Evolutionary conservation across 1,140 invertebrate species (phyloP).

Genomic region (Dendroctonus ponderosae): DNA sequence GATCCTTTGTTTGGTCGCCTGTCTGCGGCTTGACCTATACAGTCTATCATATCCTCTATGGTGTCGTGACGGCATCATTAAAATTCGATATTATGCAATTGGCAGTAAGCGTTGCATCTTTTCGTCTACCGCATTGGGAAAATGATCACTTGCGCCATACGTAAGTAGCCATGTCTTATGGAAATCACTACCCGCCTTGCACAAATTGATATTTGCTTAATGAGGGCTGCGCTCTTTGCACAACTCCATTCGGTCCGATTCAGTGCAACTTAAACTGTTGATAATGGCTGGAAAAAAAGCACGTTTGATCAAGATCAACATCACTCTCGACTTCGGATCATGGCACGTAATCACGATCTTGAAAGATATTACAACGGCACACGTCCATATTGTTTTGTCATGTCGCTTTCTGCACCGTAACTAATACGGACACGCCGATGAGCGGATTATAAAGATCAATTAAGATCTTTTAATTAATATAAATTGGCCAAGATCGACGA

Average conservation of each 20-base stretch:
- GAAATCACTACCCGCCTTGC: slow-evolving; percentile 40
- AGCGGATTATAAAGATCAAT: slow-evolving; percentile 26
- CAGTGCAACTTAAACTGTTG: too few species aligned
- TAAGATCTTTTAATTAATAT: slow-evolving; percentile 31
- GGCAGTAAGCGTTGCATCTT: slow-evolving; percentile 17
- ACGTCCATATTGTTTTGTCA: slow-evolving; percentile 16
- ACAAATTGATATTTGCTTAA: slow-evolving; percentile 43
- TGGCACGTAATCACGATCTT: too few species aligned
- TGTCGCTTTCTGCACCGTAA: slow-evolving; percentile 17
- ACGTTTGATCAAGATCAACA: too few species aligned
- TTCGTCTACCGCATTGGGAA: slow-evolving; percentile 37
- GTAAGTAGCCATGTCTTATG: slow-evolving; percentile 39
- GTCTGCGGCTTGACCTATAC: too few species aligned
- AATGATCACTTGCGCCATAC: slow-evolving; percentile 38
- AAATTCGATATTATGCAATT: slow-evolving; percentile 34
- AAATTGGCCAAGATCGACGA: slow-evolving; percentile 15
- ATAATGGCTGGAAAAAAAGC: too few species aligned
- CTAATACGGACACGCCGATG: slow-evolving; percentile 16
- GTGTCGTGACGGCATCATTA: slow-evolving; percentile 37
- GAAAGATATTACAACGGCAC: not conserved
- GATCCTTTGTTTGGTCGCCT: too few species aligned
- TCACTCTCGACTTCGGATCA: too few species aligned
- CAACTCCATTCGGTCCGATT: not conserved
- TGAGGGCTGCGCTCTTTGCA: slow-evolving; percentile 10
- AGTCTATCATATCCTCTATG: not conserved